These are phyloP conservation scores for Mythimna vitellina DNA, from an alignment of 2,888 invertebrate species.

Conservation along the genomic window DNA sequence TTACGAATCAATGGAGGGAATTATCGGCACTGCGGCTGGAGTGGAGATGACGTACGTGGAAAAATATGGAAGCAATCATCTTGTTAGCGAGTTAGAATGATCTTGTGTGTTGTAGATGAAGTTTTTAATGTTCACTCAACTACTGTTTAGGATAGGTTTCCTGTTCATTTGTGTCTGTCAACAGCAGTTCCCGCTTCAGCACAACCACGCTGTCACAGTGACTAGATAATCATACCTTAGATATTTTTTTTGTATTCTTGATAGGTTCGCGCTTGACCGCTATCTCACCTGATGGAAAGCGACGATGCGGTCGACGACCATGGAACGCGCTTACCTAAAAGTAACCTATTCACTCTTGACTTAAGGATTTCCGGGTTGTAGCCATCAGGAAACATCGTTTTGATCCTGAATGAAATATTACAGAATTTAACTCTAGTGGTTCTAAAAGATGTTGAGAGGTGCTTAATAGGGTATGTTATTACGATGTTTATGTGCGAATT, in stretches of 20 bases:
- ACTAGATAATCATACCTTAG: neutral
- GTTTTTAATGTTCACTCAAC: neutral
- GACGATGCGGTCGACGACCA: too few relatives aligned
- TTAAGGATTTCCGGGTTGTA: too few relatives aligned
- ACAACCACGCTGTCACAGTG: neutral
- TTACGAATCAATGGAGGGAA: conserved; percentile 91
- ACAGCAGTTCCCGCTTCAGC: neutral
- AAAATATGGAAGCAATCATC: conserved; percentile 54
- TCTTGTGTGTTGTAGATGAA: neutral
- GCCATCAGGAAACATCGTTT: too few relatives aligned
- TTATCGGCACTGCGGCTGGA: conserved; percentile 83
- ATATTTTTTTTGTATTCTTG: too few relatives aligned
- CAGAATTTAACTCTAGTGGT: neutral
- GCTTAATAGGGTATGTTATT: too few relatives aligned
- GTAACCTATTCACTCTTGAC: too few relatives aligned
- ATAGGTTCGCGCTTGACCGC: too few relatives aligned
- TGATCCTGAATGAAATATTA: too few relatives aligned
- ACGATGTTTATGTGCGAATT: too few relatives aligned
- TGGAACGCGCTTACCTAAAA: too few relatives aligned
- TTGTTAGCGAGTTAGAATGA: conserved; percentile 28
- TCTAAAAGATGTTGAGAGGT: neutral
- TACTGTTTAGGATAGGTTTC: neutral
- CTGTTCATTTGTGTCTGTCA: neutral
- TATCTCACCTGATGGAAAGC: too few relatives aligned
- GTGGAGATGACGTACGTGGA: conserved; percentile 71